Evolutionary conservation across 1,140 invertebrate species (phyloP).

Genomic region (Drosophila littoralis): DNA sequence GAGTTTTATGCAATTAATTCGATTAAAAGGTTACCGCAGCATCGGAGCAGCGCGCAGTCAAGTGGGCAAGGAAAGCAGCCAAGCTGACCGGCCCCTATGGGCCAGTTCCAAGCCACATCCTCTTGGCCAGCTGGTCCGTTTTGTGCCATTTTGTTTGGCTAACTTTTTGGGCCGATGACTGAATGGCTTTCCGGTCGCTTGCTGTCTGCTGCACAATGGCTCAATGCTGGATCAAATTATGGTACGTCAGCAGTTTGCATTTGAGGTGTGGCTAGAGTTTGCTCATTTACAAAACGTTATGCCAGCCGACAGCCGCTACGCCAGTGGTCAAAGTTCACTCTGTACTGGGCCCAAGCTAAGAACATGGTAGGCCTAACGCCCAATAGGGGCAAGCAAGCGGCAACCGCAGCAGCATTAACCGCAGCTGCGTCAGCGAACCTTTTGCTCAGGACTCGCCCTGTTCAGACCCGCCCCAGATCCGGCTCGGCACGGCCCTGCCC

Average conservation of each 20-base stretch:
- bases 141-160: conserved; percentile 2
- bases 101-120: neutral
- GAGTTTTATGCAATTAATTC: conserved; percentile 72
- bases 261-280: conserved; percentile 28
- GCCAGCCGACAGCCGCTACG: neutral
- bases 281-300: conserved; percentile 57
- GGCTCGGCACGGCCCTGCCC: neutral
- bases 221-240: conserved; percentile 47
- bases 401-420: conserved; percentile 20
- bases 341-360: conserved; percentile 34
- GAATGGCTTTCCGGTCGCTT: conserved; percentile 13
- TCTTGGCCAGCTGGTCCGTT: neutral
- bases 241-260: conserved; percentile 63
- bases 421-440: conserved; percentile 55
- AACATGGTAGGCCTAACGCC: neutral
- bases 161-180: conserved; percentile 5
- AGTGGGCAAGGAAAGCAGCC: neutral
- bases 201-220: conserved; percentile 31
- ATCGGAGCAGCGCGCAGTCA: conserved; percentile 6
- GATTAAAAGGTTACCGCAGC: conserved; percentile 60
- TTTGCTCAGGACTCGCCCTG: neutral
- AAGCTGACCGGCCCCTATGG: neutral
- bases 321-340: conserved; percentile 66
- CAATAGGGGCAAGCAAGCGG: no score
- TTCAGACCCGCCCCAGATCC: neutral